Base-by-base conservation (phyloP, 2,888 invertebrate species). In the Chloroclystis v-ata region DNA sequence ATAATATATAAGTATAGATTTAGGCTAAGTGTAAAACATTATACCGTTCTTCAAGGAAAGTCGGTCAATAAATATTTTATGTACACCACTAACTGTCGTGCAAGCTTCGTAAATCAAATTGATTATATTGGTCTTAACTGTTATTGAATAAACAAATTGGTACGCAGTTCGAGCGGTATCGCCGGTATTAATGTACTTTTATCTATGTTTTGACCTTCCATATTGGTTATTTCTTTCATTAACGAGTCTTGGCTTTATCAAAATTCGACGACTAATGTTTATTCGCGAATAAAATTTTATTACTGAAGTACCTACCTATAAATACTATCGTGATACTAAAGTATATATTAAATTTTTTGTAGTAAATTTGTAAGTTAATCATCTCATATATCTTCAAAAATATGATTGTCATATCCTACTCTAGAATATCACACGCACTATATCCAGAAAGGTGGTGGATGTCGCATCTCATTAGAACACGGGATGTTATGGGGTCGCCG, bases 401-500 rank as follows among this genome's bases (percentile, higher is more conserved):
- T 20, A 20, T 20, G 3, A 20, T 20, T 4, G 20, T 2, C 20
- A 20, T 20, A 2, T 20, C 20, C 5, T 20, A 20, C 3, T 4
- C 5, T 20, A 20, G 2, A 5, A 4, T 20, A 20, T 20, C 20
- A 20, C 20, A 20, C 20, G 20, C 20, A 20, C 20, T 5, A 20
- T 20, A 4, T 20, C 20, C 20, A 20, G 20, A 37, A 41, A n/a
- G 37, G 42, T 45, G 49, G 30, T 30, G 49, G 42, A 46, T 43
- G 42, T 43, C 42, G 76, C 67, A 72, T 75, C 73, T 75, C 69
- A 73, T 74, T 72, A 70, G 65, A 51, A 57, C 66, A 65, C 74
- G 65, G 77, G 75, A 79, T 75, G 65, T 61, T 52, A 59, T 60
- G 59, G 65, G 57, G 66, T 62, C 57, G 61, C 30, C 61, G 71